Evolutionary conservation across 1,140 invertebrate genomes (phyloP).

Genomic region (Nilaparvata lugens): DNA sequence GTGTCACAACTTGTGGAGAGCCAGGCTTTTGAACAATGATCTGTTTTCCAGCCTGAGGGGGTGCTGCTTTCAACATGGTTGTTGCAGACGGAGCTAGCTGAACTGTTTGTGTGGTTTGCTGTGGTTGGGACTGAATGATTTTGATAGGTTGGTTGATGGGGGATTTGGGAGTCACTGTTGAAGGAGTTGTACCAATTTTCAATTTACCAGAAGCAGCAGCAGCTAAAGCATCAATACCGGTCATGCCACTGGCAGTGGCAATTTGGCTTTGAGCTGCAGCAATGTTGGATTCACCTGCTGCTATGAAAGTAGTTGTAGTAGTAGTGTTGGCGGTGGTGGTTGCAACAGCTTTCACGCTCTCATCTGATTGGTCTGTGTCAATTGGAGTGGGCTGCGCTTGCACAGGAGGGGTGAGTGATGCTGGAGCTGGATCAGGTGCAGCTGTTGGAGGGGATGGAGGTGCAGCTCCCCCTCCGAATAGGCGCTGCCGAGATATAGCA

Average conservation of each 20-base stretch:
- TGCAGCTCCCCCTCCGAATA: no score
- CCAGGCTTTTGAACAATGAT: conserved; percentile 47
- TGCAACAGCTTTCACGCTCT: no score
- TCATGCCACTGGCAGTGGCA: conserved; percentile 30
- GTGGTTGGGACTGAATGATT: conserved; percentile 15
- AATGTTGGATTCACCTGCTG: conserved; percentile 22
- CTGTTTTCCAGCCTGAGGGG: conserved; percentile 36
- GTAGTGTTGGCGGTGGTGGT: no score
- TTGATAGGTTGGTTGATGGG: conserved; percentile 31
- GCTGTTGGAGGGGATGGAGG: no score
- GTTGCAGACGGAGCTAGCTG: conserved; percentile 19
- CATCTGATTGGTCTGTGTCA: no score
- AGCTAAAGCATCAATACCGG: conserved; percentile 60
- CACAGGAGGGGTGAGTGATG: conserved; percentile 36
- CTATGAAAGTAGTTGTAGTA: conserved; percentile 26
- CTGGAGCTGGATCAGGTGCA: conserved; percentile 37
- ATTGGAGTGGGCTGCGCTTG: no score
- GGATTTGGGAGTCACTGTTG: conserved; percentile 19
- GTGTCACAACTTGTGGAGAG: conserved; percentile 73
- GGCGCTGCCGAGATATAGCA: no score
- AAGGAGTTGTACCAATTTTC: conserved; percentile 41
- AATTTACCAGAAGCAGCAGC: conserved; percentile 69
- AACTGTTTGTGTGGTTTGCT: no score
- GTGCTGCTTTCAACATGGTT: conserved; percentile 32
- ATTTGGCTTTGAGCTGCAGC: conserved; percentile 29